A percentile compares a stretch with the other conserved stretches of the same genome.
Evolutionary conservation across 2,888 invertebrate species (phyloP).

Genomic region (Polymixis flavicincta): DNA sequence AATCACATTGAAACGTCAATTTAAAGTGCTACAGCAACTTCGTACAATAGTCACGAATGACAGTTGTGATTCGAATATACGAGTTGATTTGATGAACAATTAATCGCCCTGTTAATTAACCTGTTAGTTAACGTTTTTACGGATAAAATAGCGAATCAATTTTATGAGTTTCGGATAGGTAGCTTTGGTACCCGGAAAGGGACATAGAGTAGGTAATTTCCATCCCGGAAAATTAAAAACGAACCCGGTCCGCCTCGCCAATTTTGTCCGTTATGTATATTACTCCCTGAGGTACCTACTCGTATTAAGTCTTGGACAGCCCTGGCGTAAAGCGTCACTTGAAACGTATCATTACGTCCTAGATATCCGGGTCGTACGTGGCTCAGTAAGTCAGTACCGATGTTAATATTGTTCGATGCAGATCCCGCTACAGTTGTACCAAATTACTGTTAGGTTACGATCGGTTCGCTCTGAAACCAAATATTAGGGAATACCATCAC

Average conservation of each 20-base stretch:
- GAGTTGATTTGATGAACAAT: not conserved
- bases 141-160: constrained; percentile 11
- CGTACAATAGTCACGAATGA: not conserved
- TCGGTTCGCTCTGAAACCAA: too few relatives aligned
- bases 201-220: constrained; percentile 12
- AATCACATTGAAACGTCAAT: not conserved
- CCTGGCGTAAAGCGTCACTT: constrained; percentile 27
- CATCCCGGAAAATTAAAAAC: constrained; percentile 40
- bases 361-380: constrained; percentile 14
- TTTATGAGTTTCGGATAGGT: constrained; percentile 6
- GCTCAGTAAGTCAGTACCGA: constrained; percentile 6
- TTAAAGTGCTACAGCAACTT: not conserved
- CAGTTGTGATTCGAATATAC: not conserved
- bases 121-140: constrained; percentile 5
- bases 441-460: constrained; percentile 50
- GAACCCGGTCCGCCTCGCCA: constrained; percentile 18
- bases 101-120: not conserved
- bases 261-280: constrained; percentile 42
- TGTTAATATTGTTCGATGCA: constrained; percentile 36
- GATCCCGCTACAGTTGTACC: constrained; percentile 27
- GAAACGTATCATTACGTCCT: constrained; percentile 32
- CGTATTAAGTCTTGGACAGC: constrained; percentile 30
- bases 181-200: constrained; percentile 4
- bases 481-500: constrained; percentile 76
- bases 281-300: constrained; percentile 19